Percentiles rank a stretch among this genome's conserved stretches.
Conservation (phyloP, 2,888 invertebrate species). For the Himalopsyche anomala region DNA sequence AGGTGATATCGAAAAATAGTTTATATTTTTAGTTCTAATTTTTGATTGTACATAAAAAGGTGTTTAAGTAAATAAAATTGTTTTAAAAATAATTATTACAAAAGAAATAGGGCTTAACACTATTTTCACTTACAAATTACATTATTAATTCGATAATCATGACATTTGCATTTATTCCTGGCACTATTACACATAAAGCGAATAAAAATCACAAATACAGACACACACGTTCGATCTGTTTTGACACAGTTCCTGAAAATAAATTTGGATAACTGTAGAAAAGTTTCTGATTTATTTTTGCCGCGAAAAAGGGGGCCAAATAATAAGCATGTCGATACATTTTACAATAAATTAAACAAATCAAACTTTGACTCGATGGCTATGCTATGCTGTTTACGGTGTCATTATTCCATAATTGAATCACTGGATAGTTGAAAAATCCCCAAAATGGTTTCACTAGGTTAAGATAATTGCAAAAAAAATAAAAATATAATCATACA, state of each 20-base stretch:
- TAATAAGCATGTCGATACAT: neutral
- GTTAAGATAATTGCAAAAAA: too few relatives aligned
- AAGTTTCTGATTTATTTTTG: neutral
- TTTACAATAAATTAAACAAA: neutral
- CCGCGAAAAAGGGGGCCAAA: neutral
- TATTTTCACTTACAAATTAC: conserved; percentile 26
- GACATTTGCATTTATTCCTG: conserved; percentile 35
- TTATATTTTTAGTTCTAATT: neutral
- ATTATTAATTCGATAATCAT: conserved; percentile 42
- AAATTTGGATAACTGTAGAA: neutral
- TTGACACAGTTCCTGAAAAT: neutral
- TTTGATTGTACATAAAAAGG: conserved; percentile 9
- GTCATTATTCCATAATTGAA: neutral
- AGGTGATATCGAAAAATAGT: neutral
- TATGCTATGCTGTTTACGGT: neutral
- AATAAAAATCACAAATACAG: conserved; percentile 30
- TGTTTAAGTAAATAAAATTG: conserved; percentile 3
- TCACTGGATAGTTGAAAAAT: neutral
- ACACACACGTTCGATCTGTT: neutral
- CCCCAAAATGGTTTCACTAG: neutral
- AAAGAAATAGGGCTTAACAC: neutral
- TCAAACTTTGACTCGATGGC: neutral
- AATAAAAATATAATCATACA: too few relatives aligned
- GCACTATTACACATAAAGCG: conserved; percentile 14
- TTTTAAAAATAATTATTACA: neutral